Evolutionary conservation across 2,797 vertebrate genomes (phyloP), one percentile per base, ranked within the genome.

Genomic region (Mionectes olivaceus): DNA sequence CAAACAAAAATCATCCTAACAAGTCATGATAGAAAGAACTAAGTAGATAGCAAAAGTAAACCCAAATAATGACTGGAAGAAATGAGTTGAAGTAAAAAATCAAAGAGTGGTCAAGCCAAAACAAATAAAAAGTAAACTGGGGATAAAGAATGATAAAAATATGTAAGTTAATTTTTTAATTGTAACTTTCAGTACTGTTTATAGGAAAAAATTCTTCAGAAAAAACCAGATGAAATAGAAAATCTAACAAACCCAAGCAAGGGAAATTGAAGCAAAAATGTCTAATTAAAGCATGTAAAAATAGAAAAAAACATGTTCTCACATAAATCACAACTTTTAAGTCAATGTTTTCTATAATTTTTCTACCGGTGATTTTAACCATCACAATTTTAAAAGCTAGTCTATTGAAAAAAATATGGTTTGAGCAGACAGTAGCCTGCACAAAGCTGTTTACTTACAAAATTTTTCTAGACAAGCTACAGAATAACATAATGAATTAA

Each of bases 151-250:
- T 41, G 35, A 30, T 49, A 80, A 70, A 21, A 23, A 25, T 28
- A 47, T 33, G 16, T 15, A 37, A 17, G 5, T 33, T 84, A 1
- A 3, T 19, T 32, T 44, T 59, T 67, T 41, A 24, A 19, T 49
- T 64, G 13, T 23, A 70, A 24, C 83, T 82, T 82, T 90, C 39
- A 57, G 49, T 43, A 7, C 13, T 5, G 18, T 76, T 68, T 24
- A 16, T 19, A 52, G 22, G 8, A 43, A 79, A 50, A 53, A 59
- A 25, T 3, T 27, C 19, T 81, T 25, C 30, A 47, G 13, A 8
- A 73, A 78, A 83, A 52, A 5, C 0, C 2, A 74, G 49, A 35
- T 8, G 0, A 28, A 69, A 39, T 4, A 0, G n/a, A 83, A 50
- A 81, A 59, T 9, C 11, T 67, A 56, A 46, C 3, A 83, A 88